A percentile compares a stretch with the other conserved stretches of the same genome.
phyloP scores from a whole-genome alignment of 2,888 invertebrate species.

The Barypeithes pellucidus region DNA sequence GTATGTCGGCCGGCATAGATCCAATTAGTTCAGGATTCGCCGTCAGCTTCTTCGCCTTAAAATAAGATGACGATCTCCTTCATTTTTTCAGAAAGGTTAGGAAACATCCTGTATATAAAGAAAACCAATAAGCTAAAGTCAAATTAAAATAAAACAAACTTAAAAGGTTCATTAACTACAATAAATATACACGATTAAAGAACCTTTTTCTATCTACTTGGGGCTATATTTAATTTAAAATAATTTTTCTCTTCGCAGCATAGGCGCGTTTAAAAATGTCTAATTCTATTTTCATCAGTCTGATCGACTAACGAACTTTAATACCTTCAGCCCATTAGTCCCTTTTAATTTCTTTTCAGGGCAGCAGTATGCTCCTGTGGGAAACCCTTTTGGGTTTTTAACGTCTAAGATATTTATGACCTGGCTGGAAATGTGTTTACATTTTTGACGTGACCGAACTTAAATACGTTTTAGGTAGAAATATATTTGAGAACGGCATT shows the following conservation, averaged over 20 bases:
- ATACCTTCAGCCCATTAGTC: conserved; percentile 8
- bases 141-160: neutral
- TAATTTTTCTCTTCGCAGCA: conserved; percentile 2
- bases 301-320: conserved; percentile 17
- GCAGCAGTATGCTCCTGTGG: neutral
- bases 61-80: too few species aligned
- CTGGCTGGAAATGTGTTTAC: conserved; percentile 16
- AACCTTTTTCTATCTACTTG: neutral
- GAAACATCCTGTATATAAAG: too few species aligned
- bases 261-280: conserved; percentile 36
- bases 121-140: too few species aligned
- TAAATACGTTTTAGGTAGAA: neutral
- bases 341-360: conserved; percentile 4
- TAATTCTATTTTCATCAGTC: conserved; percentile 39
- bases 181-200: neutral
- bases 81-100: too few species aligned
- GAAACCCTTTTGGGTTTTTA: conserved; percentile 14
- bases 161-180: neutral
- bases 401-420: conserved; percentile 12
- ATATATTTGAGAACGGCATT: neutral
- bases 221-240: conserved; percentile 28
- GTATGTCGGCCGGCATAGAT: too few species aligned
- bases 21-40: too few species aligned
- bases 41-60: too few species aligned
- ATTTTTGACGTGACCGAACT: neutral